phyloP scores from a whole-genome alignment of 2,888 invertebrate genomes.

The Amiota mariae region DNA sequence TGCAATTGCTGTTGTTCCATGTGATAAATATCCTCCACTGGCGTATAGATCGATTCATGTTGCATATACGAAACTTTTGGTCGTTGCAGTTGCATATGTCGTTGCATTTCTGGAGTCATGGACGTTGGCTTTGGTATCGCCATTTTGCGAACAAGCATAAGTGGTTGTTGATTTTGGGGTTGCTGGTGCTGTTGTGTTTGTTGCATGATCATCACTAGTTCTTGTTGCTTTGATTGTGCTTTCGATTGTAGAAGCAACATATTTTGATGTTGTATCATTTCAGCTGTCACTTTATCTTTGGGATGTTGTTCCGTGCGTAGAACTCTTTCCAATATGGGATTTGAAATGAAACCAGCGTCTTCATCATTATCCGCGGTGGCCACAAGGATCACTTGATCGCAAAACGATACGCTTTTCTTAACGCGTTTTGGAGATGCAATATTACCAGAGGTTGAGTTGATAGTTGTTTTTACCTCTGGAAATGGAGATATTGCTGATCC shows the following conservation, averaged over 20 bases:
- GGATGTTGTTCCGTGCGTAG: conserved; percentile 85
- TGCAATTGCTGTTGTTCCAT: conserved; percentile 36
- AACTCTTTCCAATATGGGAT: conserved; percentile 90
- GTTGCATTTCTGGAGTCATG: conserved; percentile 70
- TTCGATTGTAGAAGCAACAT: conserved; percentile 74
- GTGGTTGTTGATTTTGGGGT: conserved; percentile 35
- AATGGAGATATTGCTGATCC: too few species aligned
- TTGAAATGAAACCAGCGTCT: conserved; percentile 91
- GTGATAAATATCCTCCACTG: conserved; percentile 67
- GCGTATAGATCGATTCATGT: conserved; percentile 65
- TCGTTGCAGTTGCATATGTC: conserved; percentile 69
- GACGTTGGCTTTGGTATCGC: conserved; percentile 59
- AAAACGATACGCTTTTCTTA: conserved; percentile 95
- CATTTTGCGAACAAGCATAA: background rate
- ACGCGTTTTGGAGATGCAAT: conserved; percentile 76
- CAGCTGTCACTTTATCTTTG: conserved; percentile 71
- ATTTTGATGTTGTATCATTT: conserved; percentile 77
- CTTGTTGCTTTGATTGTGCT: conserved; percentile 68
- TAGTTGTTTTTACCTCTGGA: too few species aligned
- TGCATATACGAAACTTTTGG: conserved; percentile 54
- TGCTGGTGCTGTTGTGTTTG: conserved; percentile 39
- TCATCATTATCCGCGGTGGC: conserved; percentile 94
- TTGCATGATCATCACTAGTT: conserved; percentile 41
- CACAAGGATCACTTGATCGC: conserved; percentile 93
- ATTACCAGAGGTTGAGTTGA: conserved; percentile 69